phyloP scores from a whole-genome alignment of 2,888 invertebrate species.

The Automeris io region DNA sequence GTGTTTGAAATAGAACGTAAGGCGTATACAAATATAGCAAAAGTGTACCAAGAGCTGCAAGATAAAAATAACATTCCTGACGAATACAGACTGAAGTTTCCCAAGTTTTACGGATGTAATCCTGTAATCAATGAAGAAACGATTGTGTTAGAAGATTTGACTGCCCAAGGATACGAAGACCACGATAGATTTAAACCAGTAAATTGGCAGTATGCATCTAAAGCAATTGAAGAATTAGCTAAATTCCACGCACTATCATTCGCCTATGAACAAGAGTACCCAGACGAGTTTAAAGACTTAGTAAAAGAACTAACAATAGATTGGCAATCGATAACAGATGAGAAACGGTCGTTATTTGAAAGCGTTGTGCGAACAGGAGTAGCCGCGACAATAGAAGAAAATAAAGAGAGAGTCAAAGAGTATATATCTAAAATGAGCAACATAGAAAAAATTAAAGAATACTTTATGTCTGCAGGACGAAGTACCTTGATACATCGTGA shows the following conservation, averaged over 20 bases:
- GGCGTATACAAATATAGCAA: conserved; percentile 33
- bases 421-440: conserved; percentile 17
- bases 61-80: conserved; percentile 24
- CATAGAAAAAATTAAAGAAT: conserved; percentile 12
- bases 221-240: conserved; percentile 39
- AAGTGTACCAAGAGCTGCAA: conserved; percentile 31
- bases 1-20: conserved; percentile 36
- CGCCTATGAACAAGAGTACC: conserved; percentile 28
- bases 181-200: conserved; percentile 40
- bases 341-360: conserved; percentile 4
- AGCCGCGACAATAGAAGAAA: conserved; percentile 21
- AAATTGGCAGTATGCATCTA: conserved; percentile 42
- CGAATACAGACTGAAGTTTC: conserved; percentile 30
- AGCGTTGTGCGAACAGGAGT: conserved; percentile 8
- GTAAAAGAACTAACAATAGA: conserved; percentile 18
- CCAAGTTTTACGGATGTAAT: conserved; percentile 38
- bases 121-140: conserved; percentile 31
- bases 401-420: conserved; percentile 22
- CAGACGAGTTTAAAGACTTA: conserved; percentile 34
- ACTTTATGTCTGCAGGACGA: conserved; percentile 15
- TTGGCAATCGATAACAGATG: conserved; percentile 8
- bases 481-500: conserved; percentile 29
- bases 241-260: conserved; percentile 58
- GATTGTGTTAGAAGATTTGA: conserved; percentile 47
- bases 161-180: conserved; percentile 30